Conservation (phyloP, 2,888 invertebrate species). For the Strigamia crassipes region DNA sequence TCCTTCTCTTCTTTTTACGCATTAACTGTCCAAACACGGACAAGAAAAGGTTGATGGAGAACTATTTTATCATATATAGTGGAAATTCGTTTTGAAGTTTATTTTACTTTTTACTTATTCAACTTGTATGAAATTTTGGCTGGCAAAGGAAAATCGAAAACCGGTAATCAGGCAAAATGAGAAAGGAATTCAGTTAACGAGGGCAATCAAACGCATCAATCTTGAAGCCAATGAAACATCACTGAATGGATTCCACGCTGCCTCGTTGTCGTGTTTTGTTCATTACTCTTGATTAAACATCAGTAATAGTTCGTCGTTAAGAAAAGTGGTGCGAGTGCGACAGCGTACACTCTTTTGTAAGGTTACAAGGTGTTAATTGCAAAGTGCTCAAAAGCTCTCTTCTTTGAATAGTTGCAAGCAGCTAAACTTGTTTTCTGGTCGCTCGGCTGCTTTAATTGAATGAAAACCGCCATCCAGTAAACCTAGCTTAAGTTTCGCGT, state of each 20-base stretch:
- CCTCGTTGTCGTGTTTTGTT: slow-evolving; percentile 14
- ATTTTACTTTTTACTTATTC: background rate
- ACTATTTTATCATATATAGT: slow-evolving; percentile 16
- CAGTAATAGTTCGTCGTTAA: background rate
- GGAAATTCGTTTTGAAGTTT: background rate
- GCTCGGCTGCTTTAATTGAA: slow-evolving; percentile 11
- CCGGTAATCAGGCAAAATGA: background rate
- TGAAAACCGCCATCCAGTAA: background rate
- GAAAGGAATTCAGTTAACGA: background rate
- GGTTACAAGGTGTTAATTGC: slow-evolving; percentile 17
- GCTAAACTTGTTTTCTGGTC: background rate
- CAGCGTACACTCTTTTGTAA: background rate
- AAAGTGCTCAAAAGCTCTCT: background rate
- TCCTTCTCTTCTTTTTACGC: background rate
- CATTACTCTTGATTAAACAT: slow-evolving; percentile 21
- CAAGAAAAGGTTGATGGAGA: background rate
- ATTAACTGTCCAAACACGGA: slow-evolving; percentile 1
- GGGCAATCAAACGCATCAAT: slow-evolving; percentile 26
- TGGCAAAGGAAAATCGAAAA: background rate
- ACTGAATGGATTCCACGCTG: background rate
- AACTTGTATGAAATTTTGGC: background rate
- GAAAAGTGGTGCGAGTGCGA: background rate
- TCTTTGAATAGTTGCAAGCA: background rate
- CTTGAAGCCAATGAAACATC: background rate
- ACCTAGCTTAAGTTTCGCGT: background rate